Evolutionary conservation across 2,888 invertebrate species (phyloP), one percentile per base, ranked within the genome.

Genomic region (Coelopa pilipes): DNA sequence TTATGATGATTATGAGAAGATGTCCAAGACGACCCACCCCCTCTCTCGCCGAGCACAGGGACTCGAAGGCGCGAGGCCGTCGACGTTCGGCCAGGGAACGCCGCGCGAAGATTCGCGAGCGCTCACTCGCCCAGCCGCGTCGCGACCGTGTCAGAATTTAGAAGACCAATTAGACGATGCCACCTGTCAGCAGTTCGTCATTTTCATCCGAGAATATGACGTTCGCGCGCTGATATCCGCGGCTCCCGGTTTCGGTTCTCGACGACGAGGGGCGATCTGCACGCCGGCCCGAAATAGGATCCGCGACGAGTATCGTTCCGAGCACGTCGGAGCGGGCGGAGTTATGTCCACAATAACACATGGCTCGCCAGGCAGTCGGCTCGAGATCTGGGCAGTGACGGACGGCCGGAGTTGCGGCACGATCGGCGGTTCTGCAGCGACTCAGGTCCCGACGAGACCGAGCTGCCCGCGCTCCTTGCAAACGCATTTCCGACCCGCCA

Each of bases 131-230:
- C n/a, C 47, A 47, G 53, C 19, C 47, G 47, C 19, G 59, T 59
- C 46, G 69, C 45, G 59, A 79, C 73, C 77, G 74, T 76, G 83
- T 82, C 82, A 82, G 81, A 83, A 81, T 80, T 82, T 80, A 84
- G 84, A 85, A 84, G 85, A 84, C 86, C 87, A 87, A 87, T 87
- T 87, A 87, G 84, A 87, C 80, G 84, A 81, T 83, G 83, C 86
- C 87, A 87, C 87, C 87, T 87, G 87, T 87, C 87, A 87, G 87
- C 87, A 87, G 87, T 87, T 86, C 87, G 86, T 87, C 87, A 87
- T 87, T 79, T 79, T 76, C 70, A 73, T 73, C 74, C 78, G 76
- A 78, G 82, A 83, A 83, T 83, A 83, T 83, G 82, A 82, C 82
- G 82, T 76, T 75, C 77, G 78, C 76, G 76, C 81, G 78, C 77